These are phyloP conservation scores for Cephalopholis sonnerati DNA, from an alignment of 2,113 vertebrate genomes.

Conservation along the genomic window DNA sequence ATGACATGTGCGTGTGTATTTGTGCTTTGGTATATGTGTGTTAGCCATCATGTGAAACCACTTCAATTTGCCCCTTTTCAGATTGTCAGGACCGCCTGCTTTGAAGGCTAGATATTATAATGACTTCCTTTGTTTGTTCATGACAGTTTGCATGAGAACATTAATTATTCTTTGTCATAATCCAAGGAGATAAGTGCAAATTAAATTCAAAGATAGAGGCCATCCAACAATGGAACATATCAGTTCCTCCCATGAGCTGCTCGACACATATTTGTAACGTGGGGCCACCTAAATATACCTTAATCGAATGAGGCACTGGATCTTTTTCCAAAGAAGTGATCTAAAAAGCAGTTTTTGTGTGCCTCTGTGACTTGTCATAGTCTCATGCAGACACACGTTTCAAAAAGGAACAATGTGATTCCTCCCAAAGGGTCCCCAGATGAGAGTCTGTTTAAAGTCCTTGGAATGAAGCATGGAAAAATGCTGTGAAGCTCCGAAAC, in stretches of 20 bases:
- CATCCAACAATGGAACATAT: constrained; percentile 8
- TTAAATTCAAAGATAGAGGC: constrained; percentile 36
- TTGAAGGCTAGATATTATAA: constrained; percentile 30
- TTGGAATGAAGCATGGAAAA: constrained; percentile 40
- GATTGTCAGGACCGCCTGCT: not conserved
- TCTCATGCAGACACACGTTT: constrained; percentile 16
- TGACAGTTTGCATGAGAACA: constrained; percentile 33
- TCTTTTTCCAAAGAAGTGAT: not conserved
- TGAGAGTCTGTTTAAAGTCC: constrained; percentile 20
- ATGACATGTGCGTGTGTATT: not conserved
- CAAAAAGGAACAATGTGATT: constrained; percentile 30
- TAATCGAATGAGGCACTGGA: not conserved
- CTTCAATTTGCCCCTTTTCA: not conserved
- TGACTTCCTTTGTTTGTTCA: constrained; percentile 33
- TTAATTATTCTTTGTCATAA: constrained; percentile 44
- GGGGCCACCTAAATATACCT: not conserved
- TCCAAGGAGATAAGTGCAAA: constrained; percentile 27
- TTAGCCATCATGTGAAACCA: constrained; percentile 25
- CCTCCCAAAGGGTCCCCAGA: constrained; percentile 17
- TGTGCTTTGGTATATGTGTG: not conserved
- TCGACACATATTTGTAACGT: not conserved
- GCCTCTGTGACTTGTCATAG: constrained; percentile 8
- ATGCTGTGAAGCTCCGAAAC: constrained; percentile 5
- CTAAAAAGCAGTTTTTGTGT: constrained; percentile 17
- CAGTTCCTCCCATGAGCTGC: not conserved